phyloP scores from a whole-genome alignment of 1,140 invertebrate genomes.

The Pogonomyrmex californicus region DNA sequence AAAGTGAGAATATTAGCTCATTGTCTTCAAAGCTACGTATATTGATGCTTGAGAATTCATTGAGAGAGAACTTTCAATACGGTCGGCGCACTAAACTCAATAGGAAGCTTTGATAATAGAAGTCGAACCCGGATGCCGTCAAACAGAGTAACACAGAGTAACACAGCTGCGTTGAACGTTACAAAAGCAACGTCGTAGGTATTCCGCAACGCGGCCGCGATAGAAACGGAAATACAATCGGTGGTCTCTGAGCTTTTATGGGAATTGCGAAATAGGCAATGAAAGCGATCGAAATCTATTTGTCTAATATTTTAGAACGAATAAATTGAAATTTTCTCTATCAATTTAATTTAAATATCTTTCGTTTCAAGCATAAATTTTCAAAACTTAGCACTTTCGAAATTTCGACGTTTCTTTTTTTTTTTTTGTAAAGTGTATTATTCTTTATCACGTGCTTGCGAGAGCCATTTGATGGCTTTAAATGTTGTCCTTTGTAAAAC shows the following conservation, averaged over 20 bases:
- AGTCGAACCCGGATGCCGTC: conserved; percentile 58
- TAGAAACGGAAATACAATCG: conserved; percentile 47
- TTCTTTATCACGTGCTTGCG: background rate
- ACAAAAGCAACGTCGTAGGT: conserved; percentile 36
- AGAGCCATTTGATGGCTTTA: background rate
- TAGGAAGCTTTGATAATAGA: conserved; percentile 68
- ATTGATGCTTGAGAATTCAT: conserved; percentile 67
- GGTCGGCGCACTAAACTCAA: conserved; percentile 55
- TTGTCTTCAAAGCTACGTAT: conserved; percentile 65
- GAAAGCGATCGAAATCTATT: conserved; percentile 20
- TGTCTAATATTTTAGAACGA: background rate
- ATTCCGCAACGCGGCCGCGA: conserved; percentile 17
- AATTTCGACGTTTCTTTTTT: background rate
- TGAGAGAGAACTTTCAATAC: conserved; percentile 69
- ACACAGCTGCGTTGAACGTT: conserved; percentile 37
- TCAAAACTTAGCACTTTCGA: background rate
- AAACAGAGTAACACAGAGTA: conserved; percentile 60
- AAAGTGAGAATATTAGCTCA: conserved; percentile 50
- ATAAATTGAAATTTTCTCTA: background rate
- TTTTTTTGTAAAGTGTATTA: background rate
- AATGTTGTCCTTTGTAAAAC: background rate
- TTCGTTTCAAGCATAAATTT: background rate
- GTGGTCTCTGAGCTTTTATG: background rate
- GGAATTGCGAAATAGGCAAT: conserved; percentile 14
- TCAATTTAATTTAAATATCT: background rate